Base-by-base conservation (phyloP, 2,888 invertebrate species). In the Cataglyphis cursor region DNA sequence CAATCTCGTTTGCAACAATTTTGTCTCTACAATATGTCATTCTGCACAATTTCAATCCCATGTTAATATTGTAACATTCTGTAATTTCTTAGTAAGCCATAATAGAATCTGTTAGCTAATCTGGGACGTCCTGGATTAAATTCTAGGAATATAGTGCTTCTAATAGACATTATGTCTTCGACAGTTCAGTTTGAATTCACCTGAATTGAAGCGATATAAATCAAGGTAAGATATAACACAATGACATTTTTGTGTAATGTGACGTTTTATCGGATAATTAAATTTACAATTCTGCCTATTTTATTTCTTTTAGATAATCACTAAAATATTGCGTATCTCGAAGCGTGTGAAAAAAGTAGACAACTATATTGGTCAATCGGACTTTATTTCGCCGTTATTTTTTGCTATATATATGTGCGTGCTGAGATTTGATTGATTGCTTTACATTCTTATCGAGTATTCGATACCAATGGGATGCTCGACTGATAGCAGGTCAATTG, bases 81-180 rank as follows among this genome's bases (percentile, higher is more conserved):
- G 48, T 35, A 74, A 83, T 81, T 83, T 83, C 15, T 78, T 66
- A n/a, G 61, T 82, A 74, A 76, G 65, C 48, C 57, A 28, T 82
- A 68, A 64, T 68, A 51, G 76, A 62, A 78, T 44, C 66, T 59
- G 66, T 85, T 74, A 81, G 68, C 59, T 68, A 84, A 86, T 74
- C 84, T 68, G n/a, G 90, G 88, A 85, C 88, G 86, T 84, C 85
- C 87, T 86, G 84, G 86, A 90, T 90, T 89, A 87, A 87, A 88
- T 91, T 92, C 92, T 84, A 62, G 87, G 92, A 92, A 92, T 64
- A 59, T 65, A 85, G 38, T 74, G 68, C 44, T 61, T 73, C 64
- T 64, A 68, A 80, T 35, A 72, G 31, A 72, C 72, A 44, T 24
- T 80, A 80, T 44, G 18, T 21, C 44, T 31, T 70, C 18, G 59